These are phyloP conservation scores for Drosophila pachea DNA, from an alignment of 1,140 invertebrate genomes.

Conservation along the genomic window DNA sequence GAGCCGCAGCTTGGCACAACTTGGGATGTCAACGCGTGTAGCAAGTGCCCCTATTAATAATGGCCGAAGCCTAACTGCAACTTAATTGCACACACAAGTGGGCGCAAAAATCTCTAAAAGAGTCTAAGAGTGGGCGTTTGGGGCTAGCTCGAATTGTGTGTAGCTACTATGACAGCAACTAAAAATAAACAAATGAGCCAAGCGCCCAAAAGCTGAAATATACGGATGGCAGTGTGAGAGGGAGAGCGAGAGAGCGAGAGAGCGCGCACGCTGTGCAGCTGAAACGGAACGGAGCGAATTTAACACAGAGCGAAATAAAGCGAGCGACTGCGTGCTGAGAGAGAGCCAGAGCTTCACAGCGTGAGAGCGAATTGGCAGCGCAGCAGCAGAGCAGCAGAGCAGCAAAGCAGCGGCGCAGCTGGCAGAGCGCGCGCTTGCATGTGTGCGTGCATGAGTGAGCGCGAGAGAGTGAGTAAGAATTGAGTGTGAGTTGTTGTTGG, in stretches of 20 bases:
- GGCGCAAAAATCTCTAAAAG: conserved; percentile 1
- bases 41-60: conserved; percentile 51
- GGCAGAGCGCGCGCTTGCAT: conserved; percentile 3
- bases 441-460: conserved; percentile 9
- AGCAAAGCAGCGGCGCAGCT: conserved; percentile 11
- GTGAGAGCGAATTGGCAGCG: not conserved
- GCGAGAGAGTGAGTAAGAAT: conserved; percentile 3
- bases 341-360: conserved; percentile 3
- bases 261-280: not conserved
- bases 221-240: conserved; percentile 1
- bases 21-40: conserved; percentile 20
- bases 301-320: not conserved
- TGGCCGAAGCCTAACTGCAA: conserved; percentile 53
- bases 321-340: conserved; percentile 11
- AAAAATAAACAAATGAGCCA: conserved; percentile 77
- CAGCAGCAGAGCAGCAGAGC: not conserved
- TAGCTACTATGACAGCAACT: conserved; percentile 63
- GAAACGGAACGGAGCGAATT: conserved; percentile 5
- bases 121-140: not conserved
- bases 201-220: conserved; percentile 29
- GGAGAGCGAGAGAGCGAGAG: conserved; percentile 4
- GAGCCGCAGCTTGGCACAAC: conserved; percentile 36
- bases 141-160: conserved; percentile 12
- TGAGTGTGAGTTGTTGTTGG: conserved; percentile 33
- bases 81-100: conserved; percentile 53